phyloP scores from a whole-genome alignment of 2,797 vertebrate species.

The Characodon lateralis region DNA sequence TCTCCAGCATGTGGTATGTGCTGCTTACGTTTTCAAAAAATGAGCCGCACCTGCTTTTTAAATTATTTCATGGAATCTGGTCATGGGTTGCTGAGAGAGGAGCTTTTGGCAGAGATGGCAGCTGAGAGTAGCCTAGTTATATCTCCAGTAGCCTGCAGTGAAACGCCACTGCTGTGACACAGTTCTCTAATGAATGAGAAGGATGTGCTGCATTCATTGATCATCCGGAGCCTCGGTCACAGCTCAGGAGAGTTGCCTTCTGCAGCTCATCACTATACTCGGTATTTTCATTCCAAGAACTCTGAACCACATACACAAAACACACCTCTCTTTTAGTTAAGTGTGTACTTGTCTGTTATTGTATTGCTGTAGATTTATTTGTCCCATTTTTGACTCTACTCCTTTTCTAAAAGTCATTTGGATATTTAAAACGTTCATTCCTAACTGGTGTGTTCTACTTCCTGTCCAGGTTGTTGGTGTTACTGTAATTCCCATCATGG shows the following conservation, averaged over 20 bases:
- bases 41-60: slow-evolving; percentile 1
- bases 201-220: slow-evolving; percentile 56
- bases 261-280: slow-evolving; percentile 37
- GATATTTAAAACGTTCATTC: background rate
- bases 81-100: slow-evolving; percentile 3
- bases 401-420: slow-evolving; percentile 7
- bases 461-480: slow-evolving; percentile 66
- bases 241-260: slow-evolving; percentile 33
- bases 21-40: slow-evolving; percentile 16
- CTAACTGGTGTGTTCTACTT: slow-evolving; percentile 7
- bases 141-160: slow-evolving; percentile 36
- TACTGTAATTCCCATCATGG: slow-evolving; percentile 81
- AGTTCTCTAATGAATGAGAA: slow-evolving; percentile 41
- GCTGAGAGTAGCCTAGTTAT: slow-evolving; percentile 14
- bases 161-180: slow-evolving; percentile 25
- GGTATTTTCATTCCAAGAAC: slow-evolving; percentile 5
- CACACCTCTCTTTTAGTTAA: background rate
- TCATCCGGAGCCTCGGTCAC: slow-evolving; percentile 39
- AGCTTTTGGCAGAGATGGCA: slow-evolving; percentile 14
- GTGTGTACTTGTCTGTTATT: background rate
- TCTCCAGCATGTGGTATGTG: slow-evolving; percentile 13
- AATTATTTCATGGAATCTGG: background rate
- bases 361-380: background rate
- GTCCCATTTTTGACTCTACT: background rate
- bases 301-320: background rate